Evolutionary conservation across 2,113 vertebrate genomes (phyloP), one percentile per base, ranked within the genome.

Genomic region (Podocnemis expansa): DNA sequence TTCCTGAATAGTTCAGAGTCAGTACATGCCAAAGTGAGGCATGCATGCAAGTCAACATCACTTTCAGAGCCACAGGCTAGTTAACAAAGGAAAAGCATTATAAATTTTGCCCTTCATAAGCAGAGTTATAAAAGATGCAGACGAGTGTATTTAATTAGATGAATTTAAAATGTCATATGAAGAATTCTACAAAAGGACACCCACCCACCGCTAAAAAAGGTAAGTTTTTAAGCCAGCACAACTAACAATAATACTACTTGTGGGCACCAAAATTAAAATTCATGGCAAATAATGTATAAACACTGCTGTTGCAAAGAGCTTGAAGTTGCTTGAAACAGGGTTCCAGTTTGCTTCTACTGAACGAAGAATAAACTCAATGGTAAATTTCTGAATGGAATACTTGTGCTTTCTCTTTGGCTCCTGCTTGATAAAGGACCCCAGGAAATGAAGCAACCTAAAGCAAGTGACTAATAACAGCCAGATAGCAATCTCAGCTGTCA

Each of bases 21-120:
- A 31, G 24, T 84, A 55, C 51, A 16, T 8, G 14, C 27, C 73
- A 38, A 45, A 5, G 29, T 54, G 38, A 8, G 22, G 25, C 51
- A 82, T 1, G 8, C 10, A 10, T 2, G 6, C 25, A 5, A 5
- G 19, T 27, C 52, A 31, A 6, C 3, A 41, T 0, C 75, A 80
- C 58, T 67, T 10, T 10, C 8, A 43, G n/a, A 70, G 63, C 60
- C 1, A 12, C 29, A 51, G 4, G 16, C 54, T 49, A 82, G 9
- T 5, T 60, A 86, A 55, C 2, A 6, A 47, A 49, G 45, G 43
- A 70, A 70, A 5, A 47, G n/a, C 60, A 54, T 11, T 29, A 4
- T 4, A 51, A 25, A 55, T 73, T 73, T 41, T 54, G 73, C 13
- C 75, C 17, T 38, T 63, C 60, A 6, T 19, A 79, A 45, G 34